These are phyloP conservation scores for Sebastes miniatus DNA, from an alignment of 2,797 vertebrate genomes.

Conservation along the genomic window DNA sequence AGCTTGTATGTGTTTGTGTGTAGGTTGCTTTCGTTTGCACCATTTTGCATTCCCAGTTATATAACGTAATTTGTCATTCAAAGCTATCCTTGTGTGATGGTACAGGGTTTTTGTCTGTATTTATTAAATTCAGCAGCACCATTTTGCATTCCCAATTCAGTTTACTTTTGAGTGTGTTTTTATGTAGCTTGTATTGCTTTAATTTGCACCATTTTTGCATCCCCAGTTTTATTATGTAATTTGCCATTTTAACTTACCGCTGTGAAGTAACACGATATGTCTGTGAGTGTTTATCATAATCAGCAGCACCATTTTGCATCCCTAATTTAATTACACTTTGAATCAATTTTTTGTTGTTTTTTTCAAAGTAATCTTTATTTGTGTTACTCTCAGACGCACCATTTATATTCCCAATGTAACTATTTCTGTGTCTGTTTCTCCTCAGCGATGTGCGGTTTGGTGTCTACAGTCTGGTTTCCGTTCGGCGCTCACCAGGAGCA, in stretches of 20 bases:
- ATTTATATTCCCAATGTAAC: not conserved
- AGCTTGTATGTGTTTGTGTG: too few relatives aligned
- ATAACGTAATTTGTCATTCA: not conserved
- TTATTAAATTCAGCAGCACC: not conserved
- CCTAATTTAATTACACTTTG: not conserved
- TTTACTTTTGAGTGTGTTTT: not conserved
- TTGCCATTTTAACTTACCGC: not conserved
- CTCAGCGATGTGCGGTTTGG: slow-evolving; percentile 87
- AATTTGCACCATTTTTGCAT: not conserved
- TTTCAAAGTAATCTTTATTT: not conserved
- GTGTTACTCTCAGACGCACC: not conserved
- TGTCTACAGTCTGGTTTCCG: slow-evolving; percentile 96
- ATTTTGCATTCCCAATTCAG: not conserved
- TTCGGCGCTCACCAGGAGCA: slow-evolving; percentile 89
- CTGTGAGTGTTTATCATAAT: not conserved
- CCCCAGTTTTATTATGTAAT: not conserved
- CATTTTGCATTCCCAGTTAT: not conserved
- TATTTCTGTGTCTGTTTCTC: not conserved
- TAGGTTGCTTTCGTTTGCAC: not conserved
- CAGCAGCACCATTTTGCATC: not conserved
- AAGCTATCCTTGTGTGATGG: not conserved
- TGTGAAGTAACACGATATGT: not conserved
- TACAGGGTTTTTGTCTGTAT: not conserved
- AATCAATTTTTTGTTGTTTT: not conserved
- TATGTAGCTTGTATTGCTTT: not conserved